Evolutionary conservation across 2,797 vertebrate species (phyloP), one percentile per base, ranked within the genome.

Genomic region (Enteromius unitaeniatus): DNA sequence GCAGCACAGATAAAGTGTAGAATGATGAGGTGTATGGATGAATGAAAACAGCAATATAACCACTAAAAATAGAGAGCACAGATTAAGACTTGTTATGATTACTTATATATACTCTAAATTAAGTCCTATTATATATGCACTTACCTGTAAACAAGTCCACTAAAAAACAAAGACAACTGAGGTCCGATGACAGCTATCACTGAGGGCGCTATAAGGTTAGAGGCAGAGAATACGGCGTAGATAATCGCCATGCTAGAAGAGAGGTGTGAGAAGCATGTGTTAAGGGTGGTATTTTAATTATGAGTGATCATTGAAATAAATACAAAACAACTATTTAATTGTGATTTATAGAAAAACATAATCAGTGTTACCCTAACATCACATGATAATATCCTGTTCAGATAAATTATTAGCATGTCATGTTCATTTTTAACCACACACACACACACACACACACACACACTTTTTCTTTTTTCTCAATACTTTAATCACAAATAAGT

Each of bases 221-320:
- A 99, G 0, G 97, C 97, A 0, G 98, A 97, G 91, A 99, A 97
- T 6, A 99, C 97, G 1, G 97, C 96, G 34, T 99, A 99, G 91
- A 99, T 99, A 90, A 99, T 96, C 21, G 98, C 94, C 97, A 99
- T 96, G 92, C 98, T 99, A 37, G 60, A 77, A 40, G 5, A 87
- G 70, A 69, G 49, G 0, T 3, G 26, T 79, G 13, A 15, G 68
- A 21, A 23, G n/a, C 21, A 15, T n/a, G 21, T 2, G 17, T 85
- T 78, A 75, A 13, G 21, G 0, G 0, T 4, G 13, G 13, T 14
- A 28, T 28, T 62, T 62, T 62, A 28, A 64, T 15, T 15, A 64
- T 28, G 1, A 26, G 3, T 3, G 26, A 64, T 28, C 14, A 64
- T 28, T 14, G 1, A 64, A 28, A 28, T 62, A 62, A 62, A 62